Conservation (phyloP, 1,140 invertebrate genomes). For the Hirudo medicinalis region DNA sequence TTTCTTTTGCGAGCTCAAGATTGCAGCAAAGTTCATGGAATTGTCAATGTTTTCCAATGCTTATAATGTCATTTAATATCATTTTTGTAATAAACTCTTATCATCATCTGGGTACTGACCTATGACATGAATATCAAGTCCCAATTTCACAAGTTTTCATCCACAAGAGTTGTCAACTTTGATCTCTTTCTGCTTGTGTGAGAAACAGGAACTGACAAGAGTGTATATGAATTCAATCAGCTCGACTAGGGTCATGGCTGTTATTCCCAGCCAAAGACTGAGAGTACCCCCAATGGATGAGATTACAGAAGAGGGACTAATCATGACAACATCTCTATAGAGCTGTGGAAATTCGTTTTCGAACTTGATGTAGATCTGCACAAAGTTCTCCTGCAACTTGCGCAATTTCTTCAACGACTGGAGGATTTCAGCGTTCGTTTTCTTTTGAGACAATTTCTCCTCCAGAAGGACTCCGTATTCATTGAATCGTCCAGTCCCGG, state of each 20-base stretch:
- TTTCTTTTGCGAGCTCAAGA: too few relatives aligned
- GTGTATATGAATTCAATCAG: background rate
- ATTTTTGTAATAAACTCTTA: too few relatives aligned
- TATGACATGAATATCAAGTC: background rate
- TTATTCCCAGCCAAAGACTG: constrained; percentile 12
- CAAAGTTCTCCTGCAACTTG: background rate
- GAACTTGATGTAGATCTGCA: background rate
- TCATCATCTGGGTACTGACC: too few relatives aligned
- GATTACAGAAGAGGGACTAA: background rate
- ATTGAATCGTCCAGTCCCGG: background rate
- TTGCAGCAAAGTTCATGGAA: too few relatives aligned
- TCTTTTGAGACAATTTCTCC: background rate
- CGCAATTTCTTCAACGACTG: background rate
- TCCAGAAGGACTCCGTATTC: background rate
- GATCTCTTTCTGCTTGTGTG: too few relatives aligned
- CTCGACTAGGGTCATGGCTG: background rate
- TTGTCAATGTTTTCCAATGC: too few relatives aligned
- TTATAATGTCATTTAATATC: too few relatives aligned
- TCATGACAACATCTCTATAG: background rate
- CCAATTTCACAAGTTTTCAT: constrained; percentile 25
- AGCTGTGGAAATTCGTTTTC: background rate
- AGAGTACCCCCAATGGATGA: background rate
- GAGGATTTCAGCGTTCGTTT: background rate
- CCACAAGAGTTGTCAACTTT: too few relatives aligned
- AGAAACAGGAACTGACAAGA: background rate